phyloP scores from a whole-genome alignment of 2,113 vertebrate genomes.

The Poecile atricapillus region DNA sequence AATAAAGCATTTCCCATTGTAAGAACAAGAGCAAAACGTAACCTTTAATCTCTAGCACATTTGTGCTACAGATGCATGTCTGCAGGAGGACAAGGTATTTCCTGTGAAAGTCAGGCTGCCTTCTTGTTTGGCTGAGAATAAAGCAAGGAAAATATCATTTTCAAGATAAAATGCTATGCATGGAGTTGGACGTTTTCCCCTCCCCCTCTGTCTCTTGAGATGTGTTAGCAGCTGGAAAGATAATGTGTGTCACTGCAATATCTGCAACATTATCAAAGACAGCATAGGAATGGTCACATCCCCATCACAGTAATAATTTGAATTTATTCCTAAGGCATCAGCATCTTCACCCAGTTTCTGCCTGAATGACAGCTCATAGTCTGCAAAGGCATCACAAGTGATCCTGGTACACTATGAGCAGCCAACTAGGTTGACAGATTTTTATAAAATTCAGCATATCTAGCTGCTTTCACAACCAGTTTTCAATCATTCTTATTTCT shows the following conservation, averaged over 20 bases:
- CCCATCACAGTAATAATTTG: slow-evolving; percentile 30
- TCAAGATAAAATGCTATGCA: not conserved
- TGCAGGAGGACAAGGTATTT: not conserved
- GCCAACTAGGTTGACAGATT: not conserved
- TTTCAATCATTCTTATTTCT: not conserved
- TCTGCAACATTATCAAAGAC: slow-evolving; percentile 15
- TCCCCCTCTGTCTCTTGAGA: not conserved
- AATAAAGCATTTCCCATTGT: not conserved
- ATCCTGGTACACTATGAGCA: not conserved
- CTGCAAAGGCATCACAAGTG: not conserved
- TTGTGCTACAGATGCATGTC: not conserved
- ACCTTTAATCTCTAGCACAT: not conserved
- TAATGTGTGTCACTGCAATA: slow-evolving; percentile 29
- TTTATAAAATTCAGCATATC: not conserved
- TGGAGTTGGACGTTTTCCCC: not conserved
- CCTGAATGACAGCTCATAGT: slow-evolving; percentile 42
- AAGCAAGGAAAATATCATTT: not conserved
- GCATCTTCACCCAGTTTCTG: not conserved
- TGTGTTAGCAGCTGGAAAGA: slow-evolving; percentile 21
- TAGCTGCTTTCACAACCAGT: not conserved
- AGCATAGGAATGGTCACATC: slow-evolving; percentile 2
- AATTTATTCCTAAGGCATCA: slow-evolving; percentile 20
- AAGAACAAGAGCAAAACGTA: not conserved
- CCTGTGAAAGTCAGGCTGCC: not conserved
- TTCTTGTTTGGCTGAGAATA: not conserved